Base-by-base conservation (phyloP, 1,140 invertebrate genomes). In the Bombus polaris region DNA sequence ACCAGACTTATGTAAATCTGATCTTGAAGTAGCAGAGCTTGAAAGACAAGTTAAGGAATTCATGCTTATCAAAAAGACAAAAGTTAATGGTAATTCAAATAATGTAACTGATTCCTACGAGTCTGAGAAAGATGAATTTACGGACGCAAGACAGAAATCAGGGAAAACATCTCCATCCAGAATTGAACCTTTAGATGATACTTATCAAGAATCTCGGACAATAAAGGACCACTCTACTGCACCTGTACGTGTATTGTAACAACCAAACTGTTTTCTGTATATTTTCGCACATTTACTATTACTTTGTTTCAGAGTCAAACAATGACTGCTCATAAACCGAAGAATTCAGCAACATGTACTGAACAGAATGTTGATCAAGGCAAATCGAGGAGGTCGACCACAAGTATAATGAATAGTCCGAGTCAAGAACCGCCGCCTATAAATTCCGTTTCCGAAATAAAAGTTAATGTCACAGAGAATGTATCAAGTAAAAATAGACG, bases 1-100 rank as follows among this genome's bases (percentile, higher is more conserved):
- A 22, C 86, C 91, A 53, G 59, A 89, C 77, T 83, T 94, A 39
- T 89, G 85, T 9, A 82, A 90, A 72, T 90, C 89, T 32, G 94
- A 94, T 81, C 28, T 86, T 18, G 89, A 93, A 74, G 86, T 94
- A 35, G 77, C 83, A 32, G 73, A 89, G 15, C 85, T 94, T 4
- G 92, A 94, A 77, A 83, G 32, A 0, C 78, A 93, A 89, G 66
- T 94, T 8, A 22, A 62, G 32, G 83, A 93, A 53, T 66, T 94
- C 5, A 87, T 78, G 72, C 42, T 53, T 47, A 85, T 75, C 32
- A 88, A 65, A 6, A 79, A 35, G 12, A 6, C 18, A 10, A 83
- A 81, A 47, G 12, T 90, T 25, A 90, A 83, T 71, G 83, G 83
- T 32, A 85, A 62, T 80, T 39, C 62, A 25, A 85, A 87, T 44